Base-by-base conservation (phyloP, 2,113 vertebrate species). In the Trichechus manatus region DNA sequence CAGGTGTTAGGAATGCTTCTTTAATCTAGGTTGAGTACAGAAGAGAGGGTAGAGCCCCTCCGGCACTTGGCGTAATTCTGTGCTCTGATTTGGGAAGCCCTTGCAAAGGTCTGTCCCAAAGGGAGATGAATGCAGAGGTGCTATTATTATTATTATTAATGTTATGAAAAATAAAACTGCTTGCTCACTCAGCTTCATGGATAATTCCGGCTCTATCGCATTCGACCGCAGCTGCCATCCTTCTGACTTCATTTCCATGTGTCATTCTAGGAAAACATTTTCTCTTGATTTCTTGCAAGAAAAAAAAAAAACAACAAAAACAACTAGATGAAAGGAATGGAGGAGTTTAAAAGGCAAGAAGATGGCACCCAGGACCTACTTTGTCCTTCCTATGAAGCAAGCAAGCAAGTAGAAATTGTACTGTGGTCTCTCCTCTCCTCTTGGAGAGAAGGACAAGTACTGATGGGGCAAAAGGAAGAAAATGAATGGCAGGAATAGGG, bases 271-370 rank as follows among this genome's bases (percentile, higher is more conserved):
- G 63, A 74, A 86, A 53, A 91, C 1, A 9, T 85, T 68, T 53
- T 61, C 77, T 96, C 92, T 94, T 27, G 44, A n/a, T 95, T 97
- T 92, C 63, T 96, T 77, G 63, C 10, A 59, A 87, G 44, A 61
- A 85, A 80, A 88, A 53, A 39, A 39, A 39, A 39, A 39, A 39
- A 39, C 2, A 81, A 93, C 27, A 39, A 39, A 39, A 39, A 39
- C 2, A 81, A 93, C 27, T 44, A 74, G 85, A 88, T 13, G 47
- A 47, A 74, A 19, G 64, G 72, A 88, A 10, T 22, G 1, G 9
- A 89, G 14, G 53, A 85, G 27, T 36, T 87, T 75, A 92, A 91
- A 87, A 93, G 90, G 66, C 44, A 90, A 39, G 74, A 75, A 93
- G 93, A 88, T 20, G 33, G 8, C 53, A 36, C 5, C 63, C 80